Evolutionary conservation across 2,113 vertebrate species (phyloP).

Genomic region (Pollimyrus isidori): DNA sequence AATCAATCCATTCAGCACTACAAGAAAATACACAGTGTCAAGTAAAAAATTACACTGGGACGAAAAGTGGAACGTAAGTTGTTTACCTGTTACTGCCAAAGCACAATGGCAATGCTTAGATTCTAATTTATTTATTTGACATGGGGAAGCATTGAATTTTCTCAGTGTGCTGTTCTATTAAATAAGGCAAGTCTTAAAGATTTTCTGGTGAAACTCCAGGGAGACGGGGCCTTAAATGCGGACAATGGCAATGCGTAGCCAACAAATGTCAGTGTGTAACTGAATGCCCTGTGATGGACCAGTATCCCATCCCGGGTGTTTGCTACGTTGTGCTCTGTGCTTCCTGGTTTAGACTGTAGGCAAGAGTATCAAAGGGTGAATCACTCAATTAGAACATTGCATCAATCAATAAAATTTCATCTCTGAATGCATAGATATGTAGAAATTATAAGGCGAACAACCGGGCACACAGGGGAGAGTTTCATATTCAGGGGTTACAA

Average conservation of each 20-base stretch:
- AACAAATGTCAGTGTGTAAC: background rate
- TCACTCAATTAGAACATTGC: background rate
- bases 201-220: background rate
- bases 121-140: background rate
- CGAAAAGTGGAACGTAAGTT: background rate
- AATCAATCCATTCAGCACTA: background rate
- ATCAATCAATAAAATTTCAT: background rate
- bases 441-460: background rate
- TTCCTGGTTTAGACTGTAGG: background rate
- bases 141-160: background rate
- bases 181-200: background rate
- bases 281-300: background rate
- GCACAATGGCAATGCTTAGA: background rate
- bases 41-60: background rate
- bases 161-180: background rate
- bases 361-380: background rate
- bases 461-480: background rate
- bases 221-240: background rate
- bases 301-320: background rate
- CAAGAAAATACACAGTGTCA: background rate
- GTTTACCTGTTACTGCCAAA: background rate
- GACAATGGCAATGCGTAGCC: background rate
- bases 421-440: background rate
- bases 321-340: background rate
- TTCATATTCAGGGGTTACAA: background rate